phyloP scores from a whole-genome alignment of 2,113 vertebrate genomes.

The Lota lota region DNA sequence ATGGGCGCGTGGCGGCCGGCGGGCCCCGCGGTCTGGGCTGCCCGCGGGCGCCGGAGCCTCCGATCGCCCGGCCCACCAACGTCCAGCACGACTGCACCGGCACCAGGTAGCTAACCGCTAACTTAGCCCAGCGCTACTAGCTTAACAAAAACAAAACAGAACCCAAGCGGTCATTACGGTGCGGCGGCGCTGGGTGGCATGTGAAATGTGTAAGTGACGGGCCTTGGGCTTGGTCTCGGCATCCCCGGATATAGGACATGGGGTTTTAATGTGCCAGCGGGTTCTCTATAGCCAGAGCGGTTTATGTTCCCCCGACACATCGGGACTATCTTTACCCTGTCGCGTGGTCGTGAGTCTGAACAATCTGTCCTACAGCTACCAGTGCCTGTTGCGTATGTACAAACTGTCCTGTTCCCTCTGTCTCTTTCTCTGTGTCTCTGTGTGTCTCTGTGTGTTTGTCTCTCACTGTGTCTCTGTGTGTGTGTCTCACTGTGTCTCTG shows the following conservation, averaged over 20 bases:
- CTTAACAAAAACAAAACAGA: not conserved
- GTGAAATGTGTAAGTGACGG: too few species aligned
- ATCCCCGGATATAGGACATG: too few species aligned
- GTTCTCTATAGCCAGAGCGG: too few species aligned
- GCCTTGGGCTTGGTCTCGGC: too few species aligned
- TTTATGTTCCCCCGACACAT: too few species aligned
- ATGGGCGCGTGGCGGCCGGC: slow-evolving; percentile 46
- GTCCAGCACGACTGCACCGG: slow-evolving; percentile 43
- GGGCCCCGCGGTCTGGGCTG: slow-evolving; percentile 51
- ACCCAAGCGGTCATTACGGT: slow-evolving; percentile 12
- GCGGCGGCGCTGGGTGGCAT: not conserved
- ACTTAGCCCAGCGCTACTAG: too few species aligned
- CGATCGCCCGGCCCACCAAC: not conserved
- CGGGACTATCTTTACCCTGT: too few species aligned
- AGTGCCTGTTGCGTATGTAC: not conserved
- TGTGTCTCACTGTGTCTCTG: too few species aligned
- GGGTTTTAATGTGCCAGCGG: too few species aligned
- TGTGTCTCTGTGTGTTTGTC: not conserved
- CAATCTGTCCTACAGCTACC: too few species aligned
- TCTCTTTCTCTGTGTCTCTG: not conserved
- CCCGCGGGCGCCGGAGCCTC: slow-evolving; percentile 10
- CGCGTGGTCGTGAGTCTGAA: too few species aligned
- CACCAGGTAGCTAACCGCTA: slow-evolving; percentile 49
- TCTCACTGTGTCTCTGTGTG: too few species aligned
- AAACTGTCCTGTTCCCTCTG: slow-evolving; percentile 14